phyloP scores from a whole-genome alignment of 2,797 vertebrate species.

The Diglossa cyanea region DNA sequence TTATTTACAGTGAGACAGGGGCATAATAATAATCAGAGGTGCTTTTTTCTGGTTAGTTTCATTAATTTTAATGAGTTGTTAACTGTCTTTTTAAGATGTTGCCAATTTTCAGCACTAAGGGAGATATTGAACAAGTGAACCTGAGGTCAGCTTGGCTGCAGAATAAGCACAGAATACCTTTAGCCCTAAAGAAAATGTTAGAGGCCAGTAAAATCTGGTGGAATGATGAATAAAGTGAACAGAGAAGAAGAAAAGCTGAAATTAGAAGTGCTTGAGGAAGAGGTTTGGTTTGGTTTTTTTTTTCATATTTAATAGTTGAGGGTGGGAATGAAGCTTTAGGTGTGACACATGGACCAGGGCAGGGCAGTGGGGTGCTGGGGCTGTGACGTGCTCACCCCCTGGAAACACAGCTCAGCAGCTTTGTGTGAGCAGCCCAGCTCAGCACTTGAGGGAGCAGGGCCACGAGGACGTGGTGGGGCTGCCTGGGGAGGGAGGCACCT shows the following conservation, averaged over 20 bases:
- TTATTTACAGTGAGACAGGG: conserved; percentile 23
- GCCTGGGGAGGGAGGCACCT: background rate
- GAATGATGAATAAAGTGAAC: background rate
- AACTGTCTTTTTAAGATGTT: background rate
- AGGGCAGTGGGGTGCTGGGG: fast-evolving
- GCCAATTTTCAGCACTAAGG: background rate
- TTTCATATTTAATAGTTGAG: background rate
- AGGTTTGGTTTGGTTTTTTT: background rate
- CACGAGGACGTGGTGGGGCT: background rate
- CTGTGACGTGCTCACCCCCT: fast-evolving
- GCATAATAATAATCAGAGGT: conserved; percentile 10
- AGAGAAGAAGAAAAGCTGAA: background rate
- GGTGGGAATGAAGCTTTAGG: background rate
- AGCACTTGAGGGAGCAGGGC: fast-evolving
- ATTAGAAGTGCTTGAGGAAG: background rate
- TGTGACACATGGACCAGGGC: fast-evolving
- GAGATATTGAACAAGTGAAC: background rate
- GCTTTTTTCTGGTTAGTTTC: background rate
- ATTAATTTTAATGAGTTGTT: conserved; percentile 46
- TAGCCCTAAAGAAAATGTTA: background rate
- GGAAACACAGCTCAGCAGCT: background rate
- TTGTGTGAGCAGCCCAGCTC: background rate
- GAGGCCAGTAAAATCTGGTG: background rate
- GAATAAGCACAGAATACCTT: background rate
- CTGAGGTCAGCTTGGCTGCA: background rate